Evolutionary conservation across 2,888 invertebrate species (phyloP).

Genomic region (Brenthis hecate): DNA sequence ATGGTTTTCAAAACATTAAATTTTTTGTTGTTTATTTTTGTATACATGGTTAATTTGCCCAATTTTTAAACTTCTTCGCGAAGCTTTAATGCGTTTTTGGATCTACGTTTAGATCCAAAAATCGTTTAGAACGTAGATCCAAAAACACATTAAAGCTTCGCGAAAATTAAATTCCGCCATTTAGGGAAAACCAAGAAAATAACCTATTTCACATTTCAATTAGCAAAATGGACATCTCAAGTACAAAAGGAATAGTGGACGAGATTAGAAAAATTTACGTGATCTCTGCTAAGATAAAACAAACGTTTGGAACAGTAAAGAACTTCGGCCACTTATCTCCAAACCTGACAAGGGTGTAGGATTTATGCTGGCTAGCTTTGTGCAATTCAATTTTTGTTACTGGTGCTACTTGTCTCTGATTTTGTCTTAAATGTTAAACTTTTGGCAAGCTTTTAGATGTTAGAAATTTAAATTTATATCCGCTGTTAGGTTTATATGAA

Average conservation of each 20-base stretch:
- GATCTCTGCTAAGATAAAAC: slow-evolving; percentile 55
- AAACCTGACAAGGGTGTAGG: slow-evolving; percentile 56
- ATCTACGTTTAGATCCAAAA: no score
- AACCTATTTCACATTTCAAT: slow-evolving; percentile 35
- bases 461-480: slow-evolving; percentile 13
- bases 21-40: no score
- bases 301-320: slow-evolving; percentile 51
- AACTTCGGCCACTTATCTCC: slow-evolving; percentile 62
- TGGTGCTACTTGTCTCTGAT: slow-evolving; percentile 28
- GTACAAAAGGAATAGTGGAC: slow-evolving; percentile 47
- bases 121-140: no score
- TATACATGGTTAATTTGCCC: no score
- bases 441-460: slow-evolving; percentile 13
- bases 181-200: background rate
- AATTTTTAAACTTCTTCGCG: no score
- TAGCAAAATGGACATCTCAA: slow-evolving; percentile 33
- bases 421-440: slow-evolving; percentile 20
- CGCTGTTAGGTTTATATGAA: background rate
- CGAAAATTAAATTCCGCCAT: no score
- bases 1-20: no score
- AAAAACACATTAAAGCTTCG: no score
- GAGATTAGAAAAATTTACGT: slow-evolving; percentile 73
- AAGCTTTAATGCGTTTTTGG: no score
- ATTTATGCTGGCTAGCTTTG: slow-evolving; percentile 47
- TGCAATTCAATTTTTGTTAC: slow-evolving; percentile 33